These are phyloP conservation scores for Axea sp. DNA, from an alignment of 2,888 invertebrate species.

Conservation along the genomic window DNA sequence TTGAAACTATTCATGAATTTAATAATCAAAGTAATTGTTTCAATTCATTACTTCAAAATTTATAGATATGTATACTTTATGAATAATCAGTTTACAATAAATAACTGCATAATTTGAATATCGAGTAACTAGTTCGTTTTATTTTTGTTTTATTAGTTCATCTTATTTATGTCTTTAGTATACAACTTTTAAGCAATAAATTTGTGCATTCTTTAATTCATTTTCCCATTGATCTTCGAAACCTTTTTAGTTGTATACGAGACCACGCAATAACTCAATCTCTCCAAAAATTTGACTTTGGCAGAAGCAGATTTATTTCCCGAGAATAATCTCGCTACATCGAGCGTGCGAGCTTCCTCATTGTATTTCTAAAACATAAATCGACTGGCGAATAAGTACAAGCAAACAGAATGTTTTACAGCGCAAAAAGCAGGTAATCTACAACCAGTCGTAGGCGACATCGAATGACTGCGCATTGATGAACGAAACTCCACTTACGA, in stretches of 20 bases:
- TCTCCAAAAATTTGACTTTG: conserved; percentile 32
- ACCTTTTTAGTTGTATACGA: neutral
- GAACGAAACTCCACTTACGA: conserved; percentile 45
- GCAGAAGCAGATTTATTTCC: conserved; percentile 20
- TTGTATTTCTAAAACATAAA: conserved; percentile 69
- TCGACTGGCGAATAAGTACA: conserved; percentile 54
- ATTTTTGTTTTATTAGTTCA: no score
- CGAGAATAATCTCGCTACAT: conserved; percentile 11
- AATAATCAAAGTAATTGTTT: no score
- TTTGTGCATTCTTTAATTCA: no score
- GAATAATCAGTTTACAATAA: no score
- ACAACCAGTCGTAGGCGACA: conserved; percentile 66
- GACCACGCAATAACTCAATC: conserved; percentile 14
- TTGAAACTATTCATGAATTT: no score
- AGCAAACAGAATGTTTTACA: conserved; percentile 63
- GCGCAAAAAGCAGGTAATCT: conserved; percentile 68
- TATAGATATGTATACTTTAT: no score
- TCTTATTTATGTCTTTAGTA: no score
- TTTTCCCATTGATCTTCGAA: neutral
- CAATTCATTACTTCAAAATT: no score
- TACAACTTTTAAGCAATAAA: no score
- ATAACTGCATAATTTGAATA: no score
- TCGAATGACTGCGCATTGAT: conserved; percentile 52
- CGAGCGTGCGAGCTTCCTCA: conserved; percentile 65
- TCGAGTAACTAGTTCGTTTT: no score